phyloP scores from a whole-genome alignment of 2,797 vertebrate genomes.

The Fringilla coelebs region DNA sequence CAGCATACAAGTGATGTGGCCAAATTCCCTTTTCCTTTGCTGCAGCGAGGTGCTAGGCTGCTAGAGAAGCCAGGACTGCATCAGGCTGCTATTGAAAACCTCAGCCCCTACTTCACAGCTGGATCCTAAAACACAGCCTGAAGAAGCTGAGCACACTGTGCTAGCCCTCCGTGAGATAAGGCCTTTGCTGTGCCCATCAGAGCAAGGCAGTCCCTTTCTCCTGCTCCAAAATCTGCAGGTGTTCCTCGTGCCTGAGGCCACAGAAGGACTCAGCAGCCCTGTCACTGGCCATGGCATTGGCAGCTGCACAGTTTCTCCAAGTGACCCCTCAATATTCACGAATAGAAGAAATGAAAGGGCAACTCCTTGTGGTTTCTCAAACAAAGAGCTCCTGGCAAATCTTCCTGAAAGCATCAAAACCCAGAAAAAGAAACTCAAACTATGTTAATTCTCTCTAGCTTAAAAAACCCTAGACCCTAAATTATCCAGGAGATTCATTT shows the following conservation, averaged over 20 bases:
- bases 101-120: not conserved
- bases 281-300: not conserved
- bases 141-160: not conserved
- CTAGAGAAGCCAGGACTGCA: not conserved
- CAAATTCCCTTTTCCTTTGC: not conserved
- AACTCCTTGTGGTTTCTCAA: not conserved
- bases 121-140: not conserved
- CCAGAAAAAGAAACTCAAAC: not conserved
- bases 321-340: not conserved
- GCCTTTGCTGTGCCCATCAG: rapidly evolving
- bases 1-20: not conserved
- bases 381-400: rapidly evolving
- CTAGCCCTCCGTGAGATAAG: rapidly evolving
- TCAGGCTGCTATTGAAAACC: not conserved
- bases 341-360: not conserved
- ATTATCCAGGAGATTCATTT: not conserved
- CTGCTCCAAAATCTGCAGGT: not conserved
- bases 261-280: not conserved
- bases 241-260: not conserved
- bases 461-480: not conserved
- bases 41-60: not conserved
- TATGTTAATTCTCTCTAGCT: not conserved
- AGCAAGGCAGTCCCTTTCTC: not conserved
- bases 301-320: not conserved
- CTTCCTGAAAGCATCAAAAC: not conserved